These are phyloP conservation scores for Labrus mixtus DNA, from an alignment of 2,113 vertebrate genomes.

Conservation along the genomic window DNA sequence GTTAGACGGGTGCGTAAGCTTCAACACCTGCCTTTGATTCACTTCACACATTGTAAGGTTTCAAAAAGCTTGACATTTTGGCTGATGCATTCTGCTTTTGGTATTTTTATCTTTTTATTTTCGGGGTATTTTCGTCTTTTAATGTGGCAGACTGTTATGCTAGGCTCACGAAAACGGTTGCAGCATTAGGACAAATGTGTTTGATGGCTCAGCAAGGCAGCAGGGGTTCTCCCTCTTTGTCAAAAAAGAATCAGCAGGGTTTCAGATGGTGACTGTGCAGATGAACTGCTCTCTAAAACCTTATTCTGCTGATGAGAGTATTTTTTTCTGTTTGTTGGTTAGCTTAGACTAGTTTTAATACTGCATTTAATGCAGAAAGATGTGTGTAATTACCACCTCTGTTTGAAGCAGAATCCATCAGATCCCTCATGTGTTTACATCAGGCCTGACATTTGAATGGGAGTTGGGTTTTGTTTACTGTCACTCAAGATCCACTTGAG, in stretches of 20 bases:
- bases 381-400: constrained; percentile 22
- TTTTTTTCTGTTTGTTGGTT: not conserved
- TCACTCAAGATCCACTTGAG: constrained; percentile 66
- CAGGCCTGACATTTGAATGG: constrained; percentile 56
- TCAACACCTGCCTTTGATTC: constrained; percentile 6
- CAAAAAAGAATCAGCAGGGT: constrained; percentile 9
- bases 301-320: not conserved
- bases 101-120: constrained; percentile 5
- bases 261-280: constrained; percentile 9
- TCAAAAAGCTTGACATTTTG: constrained; percentile 17
- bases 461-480: constrained; percentile 60
- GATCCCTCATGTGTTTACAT: constrained; percentile 36
- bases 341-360: not conserved
- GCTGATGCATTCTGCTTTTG: constrained; percentile 1
- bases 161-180: constrained; percentile 11
- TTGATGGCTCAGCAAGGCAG: constrained; percentile 13
- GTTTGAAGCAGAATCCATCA: constrained; percentile 28
- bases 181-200: constrained; percentile 22
- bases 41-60: not conserved
- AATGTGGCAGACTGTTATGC: constrained; percentile 1
- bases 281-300: not conserved
- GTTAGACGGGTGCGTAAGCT: constrained; percentile 91
- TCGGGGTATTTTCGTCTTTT: not conserved
- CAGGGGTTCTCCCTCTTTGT: not conserved
- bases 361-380: not conserved